Conservation (phyloP, 1,140 invertebrate genomes). For the Drosophila insularis region DNA sequence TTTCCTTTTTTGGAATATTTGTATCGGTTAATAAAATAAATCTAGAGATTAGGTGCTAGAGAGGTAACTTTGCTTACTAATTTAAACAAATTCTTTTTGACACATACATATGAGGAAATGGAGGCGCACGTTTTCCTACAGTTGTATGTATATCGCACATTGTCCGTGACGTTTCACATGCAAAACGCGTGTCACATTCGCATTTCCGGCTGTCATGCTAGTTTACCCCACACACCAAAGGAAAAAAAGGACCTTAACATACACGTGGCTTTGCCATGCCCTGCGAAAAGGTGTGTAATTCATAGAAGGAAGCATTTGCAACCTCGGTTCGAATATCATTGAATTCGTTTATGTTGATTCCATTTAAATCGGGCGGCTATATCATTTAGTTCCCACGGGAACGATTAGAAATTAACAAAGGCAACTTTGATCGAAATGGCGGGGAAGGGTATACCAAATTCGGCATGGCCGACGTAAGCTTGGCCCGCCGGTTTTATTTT, state of each 20-base stretch:
- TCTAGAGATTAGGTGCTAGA: not conserved
- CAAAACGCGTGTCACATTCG: conserved; percentile 81
- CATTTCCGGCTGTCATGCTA: conserved; percentile 80
- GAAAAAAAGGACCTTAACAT: conserved; percentile 13
- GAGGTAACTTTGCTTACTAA: not conserved
- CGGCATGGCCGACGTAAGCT: no score
- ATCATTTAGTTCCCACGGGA: no score
- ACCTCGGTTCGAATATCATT: no score
- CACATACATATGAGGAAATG: conserved; percentile 6
- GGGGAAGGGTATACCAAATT: no score
- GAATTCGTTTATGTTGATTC: no score
- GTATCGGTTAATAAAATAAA: not conserved
- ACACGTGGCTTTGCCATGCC: conserved; percentile 32
- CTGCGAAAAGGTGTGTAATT: no score
- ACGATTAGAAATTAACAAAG: no score
- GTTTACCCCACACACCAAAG: conserved; percentile 39
- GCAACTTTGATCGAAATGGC: no score
- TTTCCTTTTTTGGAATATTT: not conserved
- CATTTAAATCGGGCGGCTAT: no score
- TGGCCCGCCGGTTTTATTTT: conserved; percentile 15
- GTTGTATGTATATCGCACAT: conserved; percentile 32
- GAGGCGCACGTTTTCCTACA: conserved; percentile 20
- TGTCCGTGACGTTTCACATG: conserved; percentile 80
- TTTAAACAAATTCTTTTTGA: conserved; percentile 56
- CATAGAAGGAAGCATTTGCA: no score